A percentile compares a stretch with the other conserved stretches of the same genome.
Conservation (phyloP, 2,113 vertebrate species). For the Passer montanus region DNA sequence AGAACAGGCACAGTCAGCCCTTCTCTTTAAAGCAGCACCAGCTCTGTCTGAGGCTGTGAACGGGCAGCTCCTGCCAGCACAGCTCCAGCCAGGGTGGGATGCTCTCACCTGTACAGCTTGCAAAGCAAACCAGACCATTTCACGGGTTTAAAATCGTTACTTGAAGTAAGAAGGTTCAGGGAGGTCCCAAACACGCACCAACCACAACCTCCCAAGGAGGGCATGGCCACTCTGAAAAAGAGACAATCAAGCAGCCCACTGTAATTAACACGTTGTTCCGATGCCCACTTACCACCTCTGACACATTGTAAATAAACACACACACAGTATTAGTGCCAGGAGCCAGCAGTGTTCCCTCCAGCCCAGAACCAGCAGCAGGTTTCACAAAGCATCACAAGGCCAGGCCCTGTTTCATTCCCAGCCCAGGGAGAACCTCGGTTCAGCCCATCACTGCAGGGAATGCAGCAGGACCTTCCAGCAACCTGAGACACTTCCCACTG, state of each 20-base stretch:
- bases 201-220: not conserved
- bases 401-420: not conserved
- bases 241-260: not conserved
- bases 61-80: not conserved
- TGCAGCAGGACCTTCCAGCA: not conserved
- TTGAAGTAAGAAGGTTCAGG: not conserved
- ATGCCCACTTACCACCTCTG: not conserved
- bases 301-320: not conserved
- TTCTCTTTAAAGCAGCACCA: not conserved
- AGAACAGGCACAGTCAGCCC: not conserved
- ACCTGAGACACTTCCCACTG: not conserved
- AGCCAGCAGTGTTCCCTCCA: not conserved
- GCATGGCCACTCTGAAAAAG: not conserved
- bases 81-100: not conserved
- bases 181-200: not conserved
- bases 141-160: not conserved
- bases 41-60: accelerated
- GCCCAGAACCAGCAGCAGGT: not conserved
- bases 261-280: not conserved
- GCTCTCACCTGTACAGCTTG: not conserved
- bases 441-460: not conserved
- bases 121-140: not conserved
- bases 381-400: not conserved
- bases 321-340: not conserved
- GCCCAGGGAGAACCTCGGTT: not conserved